These are phyloP conservation scores for Ptychochromis oligacanthus DNA, from an alignment of 2,113 vertebrate species.

Conservation along the genomic window DNA sequence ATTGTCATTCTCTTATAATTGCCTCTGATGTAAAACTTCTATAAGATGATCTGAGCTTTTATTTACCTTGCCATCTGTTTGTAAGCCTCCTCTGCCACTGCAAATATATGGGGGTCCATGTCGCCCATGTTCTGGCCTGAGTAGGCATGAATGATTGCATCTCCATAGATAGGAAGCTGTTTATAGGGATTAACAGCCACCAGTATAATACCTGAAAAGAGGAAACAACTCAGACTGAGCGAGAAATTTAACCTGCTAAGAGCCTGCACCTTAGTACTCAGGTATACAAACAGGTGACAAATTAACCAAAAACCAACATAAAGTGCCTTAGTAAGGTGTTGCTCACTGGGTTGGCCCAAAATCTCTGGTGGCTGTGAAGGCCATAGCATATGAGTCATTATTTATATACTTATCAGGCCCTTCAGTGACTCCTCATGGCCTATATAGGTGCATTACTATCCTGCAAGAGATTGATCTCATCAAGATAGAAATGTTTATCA, in stretches of 20 bases:
- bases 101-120: constrained; percentile 99
- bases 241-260: background rate
- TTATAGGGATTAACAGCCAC: constrained; percentile 98
- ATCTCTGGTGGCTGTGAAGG: background rate
- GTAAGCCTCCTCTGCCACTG: constrained; percentile 97
- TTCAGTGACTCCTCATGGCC: background rate
- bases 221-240: constrained; percentile 26
- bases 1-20: no score
- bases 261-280: background rate
- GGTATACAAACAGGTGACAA: background rate
- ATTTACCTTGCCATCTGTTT: constrained; percentile 97
- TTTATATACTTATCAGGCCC: background rate
- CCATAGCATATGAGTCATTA: background rate
- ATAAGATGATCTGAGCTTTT: constrained; percentile 45
- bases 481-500: background rate
- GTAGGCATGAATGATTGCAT: constrained; percentile 96
- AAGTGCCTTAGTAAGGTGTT: background rate
- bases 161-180: constrained; percentile 92
- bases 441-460: background rate
- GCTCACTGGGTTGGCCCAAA: background rate
- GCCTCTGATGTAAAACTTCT: background rate
- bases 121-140: constrained; percentile 98
- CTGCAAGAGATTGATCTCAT: no score
- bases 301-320: no score
- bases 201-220: constrained; percentile 90